Evolutionary conservation across 2,888 invertebrate genomes (phyloP).

Genomic region (Andrena camellia): DNA sequence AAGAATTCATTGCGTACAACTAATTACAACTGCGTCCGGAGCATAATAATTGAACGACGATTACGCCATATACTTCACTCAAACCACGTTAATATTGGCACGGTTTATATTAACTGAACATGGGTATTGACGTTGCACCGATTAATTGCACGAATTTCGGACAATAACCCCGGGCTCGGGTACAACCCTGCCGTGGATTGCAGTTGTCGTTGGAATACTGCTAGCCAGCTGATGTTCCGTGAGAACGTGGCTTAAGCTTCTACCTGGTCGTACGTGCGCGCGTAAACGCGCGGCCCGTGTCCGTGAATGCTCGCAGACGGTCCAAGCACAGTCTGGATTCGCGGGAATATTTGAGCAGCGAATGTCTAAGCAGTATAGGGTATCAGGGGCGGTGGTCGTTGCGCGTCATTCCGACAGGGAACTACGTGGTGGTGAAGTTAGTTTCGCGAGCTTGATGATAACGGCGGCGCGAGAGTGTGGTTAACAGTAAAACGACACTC

Average conservation of each 20-base stretch:
- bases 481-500: constrained; percentile 15
- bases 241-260: constrained; percentile 29
- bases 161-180: background rate
- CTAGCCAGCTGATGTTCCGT: background rate
- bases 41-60: constrained; percentile 29
- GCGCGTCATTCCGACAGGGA: constrained; percentile 49
- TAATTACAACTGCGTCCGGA: constrained; percentile 23
- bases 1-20: constrained; percentile 3
- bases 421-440: constrained; percentile 54
- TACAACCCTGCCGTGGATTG: background rate
- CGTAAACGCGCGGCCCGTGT: constrained; percentile 17
- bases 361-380: constrained; percentile 77
- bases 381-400: constrained; percentile 51
- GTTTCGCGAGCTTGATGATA: constrained; percentile 49
- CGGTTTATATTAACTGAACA: constrained; percentile 29
- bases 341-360: constrained; percentile 75
- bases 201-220: background rate
- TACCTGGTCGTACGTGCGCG: background rate
- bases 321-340: constrained; percentile 61
- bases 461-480: constrained; percentile 31
- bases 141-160: background rate
- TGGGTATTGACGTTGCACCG: background rate
- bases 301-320: constrained; percentile 45
- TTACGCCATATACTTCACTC: constrained; percentile 22
- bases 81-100: constrained; percentile 9